phyloP scores from a whole-genome alignment of 2,113 vertebrate species.

The Plestiodon gilberti region DNA sequence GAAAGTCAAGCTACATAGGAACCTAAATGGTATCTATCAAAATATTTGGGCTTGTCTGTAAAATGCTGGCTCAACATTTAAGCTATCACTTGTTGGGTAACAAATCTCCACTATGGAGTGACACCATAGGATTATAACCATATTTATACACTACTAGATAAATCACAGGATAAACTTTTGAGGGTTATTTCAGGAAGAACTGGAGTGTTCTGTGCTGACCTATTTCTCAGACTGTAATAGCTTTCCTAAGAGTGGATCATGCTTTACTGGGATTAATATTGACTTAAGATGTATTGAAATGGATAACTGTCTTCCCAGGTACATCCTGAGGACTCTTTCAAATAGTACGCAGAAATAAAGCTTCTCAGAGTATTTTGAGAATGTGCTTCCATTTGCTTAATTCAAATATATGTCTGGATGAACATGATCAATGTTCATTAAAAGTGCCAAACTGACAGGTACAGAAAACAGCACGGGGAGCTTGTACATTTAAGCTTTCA shows the following conservation, averaged over 20 bases:
- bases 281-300: background rate
- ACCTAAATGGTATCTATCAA: background rate
- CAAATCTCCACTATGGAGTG: background rate
- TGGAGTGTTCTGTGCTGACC: background rate
- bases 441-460: conserved; percentile 63
- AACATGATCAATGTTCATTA: conserved; percentile 68
- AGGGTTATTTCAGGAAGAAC: conserved; percentile 1
- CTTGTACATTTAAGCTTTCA: conserved; percentile 60
- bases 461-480: conserved; percentile 28
- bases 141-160: background rate
- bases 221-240: background rate
- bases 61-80: background rate
- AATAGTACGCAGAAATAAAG: background rate
- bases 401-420: conserved; percentile 36
- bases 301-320: background rate
- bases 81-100: background rate
- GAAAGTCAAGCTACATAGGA: background rate
- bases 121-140: conserved; percentile 9
- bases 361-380: conserved; percentile 15
- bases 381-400: conserved; percentile 26
- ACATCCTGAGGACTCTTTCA: background rate
- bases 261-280: background rate
- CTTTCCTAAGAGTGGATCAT: background rate
- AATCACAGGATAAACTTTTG: background rate
- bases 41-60: background rate